These are phyloP conservation scores for Cossypha polioptera DNA, from an alignment of 2,797 vertebrate species.

Conservation along the genomic window DNA sequence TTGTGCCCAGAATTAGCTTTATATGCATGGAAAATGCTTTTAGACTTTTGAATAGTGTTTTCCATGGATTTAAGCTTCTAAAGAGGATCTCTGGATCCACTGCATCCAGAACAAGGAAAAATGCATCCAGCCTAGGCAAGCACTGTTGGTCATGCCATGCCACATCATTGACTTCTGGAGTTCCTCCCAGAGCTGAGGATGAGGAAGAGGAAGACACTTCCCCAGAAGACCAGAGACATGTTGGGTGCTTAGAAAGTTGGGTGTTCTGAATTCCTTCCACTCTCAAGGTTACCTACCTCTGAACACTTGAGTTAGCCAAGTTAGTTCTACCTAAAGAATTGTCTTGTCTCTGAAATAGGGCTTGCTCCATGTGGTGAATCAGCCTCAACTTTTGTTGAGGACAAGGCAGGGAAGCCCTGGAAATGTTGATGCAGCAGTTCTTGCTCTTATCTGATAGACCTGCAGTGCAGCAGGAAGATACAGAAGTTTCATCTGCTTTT, in stretches of 20 bases:
- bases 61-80: not conserved
- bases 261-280: not conserved
- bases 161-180: not conserved
- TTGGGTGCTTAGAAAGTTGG: not conserved
- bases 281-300: not conserved
- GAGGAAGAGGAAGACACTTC: not conserved
- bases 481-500: not conserved
- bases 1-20: not conserved
- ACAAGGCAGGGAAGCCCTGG: not conserved
- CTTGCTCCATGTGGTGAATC: not conserved
- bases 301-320: not conserved
- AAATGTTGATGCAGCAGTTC: not conserved
- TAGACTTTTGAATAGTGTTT: not conserved
- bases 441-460: not conserved
- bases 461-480: not conserved
- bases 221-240: not conserved
- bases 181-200: not conserved
- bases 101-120: not conserved
- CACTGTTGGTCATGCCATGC: not conserved
- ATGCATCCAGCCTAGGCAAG: not conserved
- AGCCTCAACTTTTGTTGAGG: not conserved
- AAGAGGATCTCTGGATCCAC: not conserved
- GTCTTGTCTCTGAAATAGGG: not conserved
- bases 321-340: not conserved
- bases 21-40: not conserved